Base-by-base conservation (phyloP, 2,113 vertebrate species). In the Notiomystis cincta region DNA sequence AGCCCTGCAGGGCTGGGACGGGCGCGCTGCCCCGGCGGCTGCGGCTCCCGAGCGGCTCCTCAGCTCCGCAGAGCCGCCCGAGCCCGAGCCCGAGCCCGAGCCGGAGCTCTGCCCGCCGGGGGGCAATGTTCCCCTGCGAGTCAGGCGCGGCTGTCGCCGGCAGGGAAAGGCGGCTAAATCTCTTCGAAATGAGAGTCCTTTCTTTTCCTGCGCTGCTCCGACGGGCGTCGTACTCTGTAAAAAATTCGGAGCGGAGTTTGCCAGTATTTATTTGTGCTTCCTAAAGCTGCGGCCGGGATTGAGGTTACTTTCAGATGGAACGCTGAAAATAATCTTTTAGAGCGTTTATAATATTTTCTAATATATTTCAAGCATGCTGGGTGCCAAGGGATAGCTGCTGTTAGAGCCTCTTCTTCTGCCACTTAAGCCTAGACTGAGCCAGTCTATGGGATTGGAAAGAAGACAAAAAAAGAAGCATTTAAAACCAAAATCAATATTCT, bases 71-170 rank as follows among this genome's bases (percentile, higher is more conserved):
- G 45, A 20, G 40, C 70, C 18, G 20, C 57, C 17, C 38, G 1
- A 0, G 27, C 22, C 73, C 58, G 30, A 30, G 66, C 20, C 23
- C 13, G 9, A n/a, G 58, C 57, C 8, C 35, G 30, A n/a, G n/a
- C n/a, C n/a, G 40, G 47, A 65, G 54, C 6, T 17, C 21, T 20
- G 93, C 90, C 96, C 96, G 65, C 96, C 87, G 47, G 96, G 96
- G 19, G 96, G 94, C 96, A 44, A 81, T 92, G 76, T 94, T 89
- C 38, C 83, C 31, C 96, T n/a, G 95, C 72, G 30, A n/a, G 50
- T 50, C 5, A 25, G 48, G 70, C 84, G 3, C 25, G 37, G 54
- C 47, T 0, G 0, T 6, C 21, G 3, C 40, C 11, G 30, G 2
- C 53, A 0, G 53, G 10, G 42, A 48, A 23, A 65, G 1, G 30